Percentiles rank a stretch among this genome's conserved stretches.
Conservation (phyloP, 1,140 invertebrate species). For the Leptonema lineaticorne region DNA sequence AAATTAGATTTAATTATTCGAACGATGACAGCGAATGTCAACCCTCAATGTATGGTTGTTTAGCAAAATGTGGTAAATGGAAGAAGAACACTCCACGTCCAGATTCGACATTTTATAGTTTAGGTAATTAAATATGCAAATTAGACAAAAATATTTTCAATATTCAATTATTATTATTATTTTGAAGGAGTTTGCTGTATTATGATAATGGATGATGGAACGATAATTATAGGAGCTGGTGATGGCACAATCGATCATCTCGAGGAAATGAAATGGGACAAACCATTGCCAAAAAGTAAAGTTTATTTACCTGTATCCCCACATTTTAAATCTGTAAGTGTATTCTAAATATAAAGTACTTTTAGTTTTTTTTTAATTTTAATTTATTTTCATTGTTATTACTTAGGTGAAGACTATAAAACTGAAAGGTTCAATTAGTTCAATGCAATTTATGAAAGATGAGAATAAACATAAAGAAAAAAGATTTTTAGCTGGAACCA, state of each 20-base stretch:
- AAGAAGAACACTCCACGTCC: slow-evolving; percentile 48
- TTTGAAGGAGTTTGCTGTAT: slow-evolving; percentile 66
- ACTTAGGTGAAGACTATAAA: slow-evolving; percentile 58
- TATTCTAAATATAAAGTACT: background rate
- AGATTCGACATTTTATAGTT: slow-evolving; percentile 51
- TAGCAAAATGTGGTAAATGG: slow-evolving; percentile 60
- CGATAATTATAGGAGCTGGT: slow-evolving; percentile 77
- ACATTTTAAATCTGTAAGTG: slow-evolving; percentile 60
- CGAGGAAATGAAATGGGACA: slow-evolving; percentile 60
- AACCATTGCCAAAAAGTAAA: slow-evolving; percentile 54
- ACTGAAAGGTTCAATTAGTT: slow-evolving; percentile 65
- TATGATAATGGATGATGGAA: slow-evolving; percentile 60
- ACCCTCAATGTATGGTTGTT: slow-evolving; percentile 69
- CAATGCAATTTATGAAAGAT: slow-evolving; percentile 59
- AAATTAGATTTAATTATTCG: slow-evolving; percentile 67
- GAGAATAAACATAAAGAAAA: slow-evolving; percentile 46
- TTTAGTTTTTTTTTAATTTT: background rate
- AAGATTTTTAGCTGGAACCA: slow-evolving; percentile 70
- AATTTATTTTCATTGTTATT: background rate
- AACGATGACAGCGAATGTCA: slow-evolving; percentile 56
- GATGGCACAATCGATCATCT: slow-evolving; percentile 77
- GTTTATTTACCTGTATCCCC: slow-evolving; percentile 55
- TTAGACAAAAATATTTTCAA: too few relatives aligned
- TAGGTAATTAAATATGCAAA: slow-evolving; percentile 44
- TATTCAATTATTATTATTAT: too few relatives aligned